A percentile compares a stretch with the other conserved stretches of the same genome.
phyloP scores from a whole-genome alignment of 2,888 invertebrate genomes.

The Andrena praecox region DNA sequence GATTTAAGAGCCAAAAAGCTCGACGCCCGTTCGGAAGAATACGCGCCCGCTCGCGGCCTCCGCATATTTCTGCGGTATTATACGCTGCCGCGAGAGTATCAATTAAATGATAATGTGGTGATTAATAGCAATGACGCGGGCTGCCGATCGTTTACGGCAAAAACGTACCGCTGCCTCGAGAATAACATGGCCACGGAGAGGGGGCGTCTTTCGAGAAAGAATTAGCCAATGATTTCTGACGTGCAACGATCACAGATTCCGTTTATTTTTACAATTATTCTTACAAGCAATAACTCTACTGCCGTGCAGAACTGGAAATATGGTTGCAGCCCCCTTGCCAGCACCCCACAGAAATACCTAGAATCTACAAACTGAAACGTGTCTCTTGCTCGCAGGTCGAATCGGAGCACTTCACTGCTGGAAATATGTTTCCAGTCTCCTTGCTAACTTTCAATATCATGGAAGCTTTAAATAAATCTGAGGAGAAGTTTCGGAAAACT shows the following conservation, averaged over 20 bases:
- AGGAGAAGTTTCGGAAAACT: no score
- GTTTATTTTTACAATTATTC: no score
- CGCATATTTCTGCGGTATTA: conserved; percentile 45
- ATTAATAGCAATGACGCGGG: conserved; percentile 46
- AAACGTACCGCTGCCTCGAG: conserved; percentile 12
- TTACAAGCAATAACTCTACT: no score
- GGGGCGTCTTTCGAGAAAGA: neutral
- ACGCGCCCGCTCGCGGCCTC: conserved; percentile 20
- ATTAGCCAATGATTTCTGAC: neutral
- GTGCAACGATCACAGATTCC: neutral
- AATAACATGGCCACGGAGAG: neutral
- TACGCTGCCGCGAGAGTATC: conserved; percentile 48
- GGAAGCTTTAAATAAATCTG: no score
- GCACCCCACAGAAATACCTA: no score
- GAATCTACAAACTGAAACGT: no score
- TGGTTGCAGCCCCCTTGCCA: no score
- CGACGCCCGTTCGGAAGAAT: conserved; percentile 23
- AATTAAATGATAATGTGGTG: conserved; percentile 56
- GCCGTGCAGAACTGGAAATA: no score
- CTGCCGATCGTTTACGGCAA: conserved; percentile 27
- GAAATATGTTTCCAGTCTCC: no score
- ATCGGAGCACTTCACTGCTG: no score
- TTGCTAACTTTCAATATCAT: no score
- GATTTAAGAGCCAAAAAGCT: conserved; percentile 75
- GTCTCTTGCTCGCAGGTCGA: no score